These are phyloP conservation scores for Phyllopteryx taeniolatus DNA, from an alignment of 2,113 vertebrate genomes.

Conservation along the genomic window DNA sequence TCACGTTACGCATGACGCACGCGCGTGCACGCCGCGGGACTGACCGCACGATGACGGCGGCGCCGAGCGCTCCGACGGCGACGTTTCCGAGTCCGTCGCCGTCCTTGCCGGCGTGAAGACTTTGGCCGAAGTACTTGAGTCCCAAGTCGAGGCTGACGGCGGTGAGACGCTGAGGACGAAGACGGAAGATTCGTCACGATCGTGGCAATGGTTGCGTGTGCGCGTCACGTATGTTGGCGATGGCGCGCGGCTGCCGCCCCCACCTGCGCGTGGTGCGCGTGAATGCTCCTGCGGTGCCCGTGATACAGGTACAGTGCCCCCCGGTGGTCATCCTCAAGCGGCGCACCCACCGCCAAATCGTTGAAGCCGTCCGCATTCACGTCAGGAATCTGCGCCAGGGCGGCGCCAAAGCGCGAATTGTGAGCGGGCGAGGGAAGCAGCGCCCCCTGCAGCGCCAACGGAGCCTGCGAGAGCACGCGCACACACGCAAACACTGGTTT, in stretches of 20 bases:
- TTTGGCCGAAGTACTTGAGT: slow-evolving; percentile 89
- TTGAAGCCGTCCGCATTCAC: slow-evolving; percentile 90
- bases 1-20: not conserved
- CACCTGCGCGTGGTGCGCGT: slow-evolving; percentile 85
- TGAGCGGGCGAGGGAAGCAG: slow-evolving; percentile 71
- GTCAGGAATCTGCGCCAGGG: slow-evolving; percentile 81
- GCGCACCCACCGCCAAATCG: slow-evolving; percentile 88
- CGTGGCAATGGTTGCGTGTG: not conserved
- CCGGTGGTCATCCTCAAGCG: slow-evolving; percentile 85
- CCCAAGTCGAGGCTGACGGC: slow-evolving; percentile 68
- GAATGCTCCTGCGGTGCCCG: slow-evolving; percentile 69
- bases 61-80: slow-evolving; percentile 86
- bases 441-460: slow-evolving; percentile 72
- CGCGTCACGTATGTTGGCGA: not conserved
- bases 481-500: not conserved
- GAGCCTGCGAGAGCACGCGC: slow-evolving; percentile 59
- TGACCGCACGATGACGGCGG: slow-evolving; percentile 85
- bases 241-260: not conserved
- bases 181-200: not conserved
- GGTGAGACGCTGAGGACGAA: slow-evolving; percentile 74
- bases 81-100: slow-evolving; percentile 84
- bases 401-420: slow-evolving; percentile 88
- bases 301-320: slow-evolving; percentile 89
- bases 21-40: slow-evolving; percentile 21
- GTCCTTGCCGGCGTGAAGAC: slow-evolving; percentile 86